Evolutionary conservation across 2,113 vertebrate species (phyloP).

Genomic region (Oreochromis tanganicae): DNA sequence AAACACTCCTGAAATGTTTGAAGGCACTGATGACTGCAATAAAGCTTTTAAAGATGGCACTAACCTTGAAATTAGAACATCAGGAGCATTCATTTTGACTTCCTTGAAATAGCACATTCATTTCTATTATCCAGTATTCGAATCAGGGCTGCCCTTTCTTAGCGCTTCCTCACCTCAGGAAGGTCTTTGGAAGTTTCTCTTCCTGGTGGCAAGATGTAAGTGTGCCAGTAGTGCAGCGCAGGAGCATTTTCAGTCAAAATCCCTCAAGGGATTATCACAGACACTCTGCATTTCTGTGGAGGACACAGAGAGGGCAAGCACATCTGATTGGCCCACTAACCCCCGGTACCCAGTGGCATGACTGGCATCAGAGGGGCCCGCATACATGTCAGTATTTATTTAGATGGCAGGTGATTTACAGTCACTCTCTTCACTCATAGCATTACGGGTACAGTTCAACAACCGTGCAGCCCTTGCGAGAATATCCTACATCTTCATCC

Average conservation of each 20-base stretch:
- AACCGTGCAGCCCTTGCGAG: not conserved
- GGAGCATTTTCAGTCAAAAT: slow-evolving; percentile 32
- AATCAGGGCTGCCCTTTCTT: not conserved
- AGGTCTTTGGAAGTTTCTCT: not conserved
- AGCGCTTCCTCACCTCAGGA: not conserved
- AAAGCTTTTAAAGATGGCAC: not conserved
- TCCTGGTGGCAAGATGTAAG: slow-evolving; percentile 9
- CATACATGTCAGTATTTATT: not conserved
- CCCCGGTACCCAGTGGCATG: not conserved
- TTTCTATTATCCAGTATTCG: not conserved
- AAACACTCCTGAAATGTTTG: not conserved
- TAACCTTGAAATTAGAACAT: not conserved
- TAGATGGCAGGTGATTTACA: not conserved
- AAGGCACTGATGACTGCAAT: not conserved
- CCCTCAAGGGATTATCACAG: slow-evolving; percentile 60
- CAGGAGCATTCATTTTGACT: not conserved
- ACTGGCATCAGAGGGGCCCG: not conserved
- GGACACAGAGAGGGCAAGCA: slow-evolving; percentile 35
- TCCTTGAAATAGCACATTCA: not conserved
- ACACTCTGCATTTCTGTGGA: slow-evolving; percentile 38
- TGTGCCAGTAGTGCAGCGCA: slow-evolving; percentile 4
- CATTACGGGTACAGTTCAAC: not conserved
- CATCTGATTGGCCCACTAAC: slow-evolving; percentile 49
- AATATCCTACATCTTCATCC: not conserved
- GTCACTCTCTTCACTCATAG: not conserved